Percentiles rank a stretch among this genome's conserved stretches.
Conservation (phyloP, 1,140 invertebrate species). For the Caenorhabditis brenneri region DNA sequence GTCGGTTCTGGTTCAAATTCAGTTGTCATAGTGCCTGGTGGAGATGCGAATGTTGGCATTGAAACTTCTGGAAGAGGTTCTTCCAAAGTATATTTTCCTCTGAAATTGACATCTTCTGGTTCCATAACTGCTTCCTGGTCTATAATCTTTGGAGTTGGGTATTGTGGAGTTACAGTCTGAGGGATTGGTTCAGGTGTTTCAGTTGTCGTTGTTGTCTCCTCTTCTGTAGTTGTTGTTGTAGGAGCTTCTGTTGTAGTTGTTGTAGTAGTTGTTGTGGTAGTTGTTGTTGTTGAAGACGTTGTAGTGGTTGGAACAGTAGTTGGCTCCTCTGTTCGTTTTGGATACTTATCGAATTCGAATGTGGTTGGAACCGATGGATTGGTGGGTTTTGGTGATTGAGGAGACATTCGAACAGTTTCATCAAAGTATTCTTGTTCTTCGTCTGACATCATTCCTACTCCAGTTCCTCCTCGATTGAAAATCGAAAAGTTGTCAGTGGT, state of each 20-base stretch:
- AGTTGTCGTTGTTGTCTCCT: not conserved
- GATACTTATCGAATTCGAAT: constrained; percentile 12
- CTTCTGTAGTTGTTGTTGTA: no score
- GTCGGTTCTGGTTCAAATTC: constrained; percentile 74
- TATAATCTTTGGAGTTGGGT: not conserved
- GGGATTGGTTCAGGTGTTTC: not conserved
- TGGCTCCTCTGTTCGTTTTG: not conserved
- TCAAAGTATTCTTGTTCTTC: constrained; percentile 27
- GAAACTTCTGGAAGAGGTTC: constrained; percentile 73
- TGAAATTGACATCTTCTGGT: constrained; percentile 18
- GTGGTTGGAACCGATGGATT: constrained; percentile 22
- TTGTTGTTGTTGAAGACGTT: constrained; percentile 17
- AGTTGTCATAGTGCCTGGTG: constrained; percentile 78
- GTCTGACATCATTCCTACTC: not conserved
- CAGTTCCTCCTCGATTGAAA: not conserved
- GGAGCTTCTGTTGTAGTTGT: not conserved
- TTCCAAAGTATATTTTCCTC: constrained; percentile 34
- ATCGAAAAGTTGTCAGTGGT: not conserved
- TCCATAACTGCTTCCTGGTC: constrained; percentile 5
- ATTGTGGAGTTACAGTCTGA: not conserved
- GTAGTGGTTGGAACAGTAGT: constrained; percentile 6
- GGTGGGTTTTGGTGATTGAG: constrained; percentile 20
- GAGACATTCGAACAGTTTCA: not conserved
- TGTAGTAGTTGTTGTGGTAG: constrained; percentile 20
- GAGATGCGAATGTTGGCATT: constrained; percentile 98